Evolutionary conservation across 2,797 vertebrate species (phyloP).

Genomic region (Phylloscopus collybita): DNA sequence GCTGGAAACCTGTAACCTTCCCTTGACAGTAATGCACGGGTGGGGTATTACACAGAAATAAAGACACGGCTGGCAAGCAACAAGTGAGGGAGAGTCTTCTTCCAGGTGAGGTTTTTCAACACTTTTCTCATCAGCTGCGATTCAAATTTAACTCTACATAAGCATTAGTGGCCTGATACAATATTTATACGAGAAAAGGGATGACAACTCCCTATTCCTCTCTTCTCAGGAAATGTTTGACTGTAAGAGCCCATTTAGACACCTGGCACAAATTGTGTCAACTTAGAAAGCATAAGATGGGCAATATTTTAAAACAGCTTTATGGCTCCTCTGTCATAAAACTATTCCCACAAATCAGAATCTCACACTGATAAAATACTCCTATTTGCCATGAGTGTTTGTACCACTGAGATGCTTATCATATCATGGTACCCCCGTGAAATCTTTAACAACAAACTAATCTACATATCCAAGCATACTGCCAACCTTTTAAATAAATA

Average conservation of each 20-base stretch:
- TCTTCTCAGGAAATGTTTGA: neutral
- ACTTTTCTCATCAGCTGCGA: neutral
- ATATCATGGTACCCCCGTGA: rapidly evolving
- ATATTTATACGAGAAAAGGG: neutral
- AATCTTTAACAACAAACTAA: neutral
- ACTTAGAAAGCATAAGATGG: neutral
- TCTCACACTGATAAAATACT: neutral
- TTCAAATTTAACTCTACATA: neutral
- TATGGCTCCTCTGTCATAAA: neutral
- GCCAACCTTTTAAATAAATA: too few relatives aligned
- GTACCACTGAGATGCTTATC: neutral
- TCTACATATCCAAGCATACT: too few relatives aligned
- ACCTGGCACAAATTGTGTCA: neutral
- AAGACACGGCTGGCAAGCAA: neutral
- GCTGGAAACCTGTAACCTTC: neutral
- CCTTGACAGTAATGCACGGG: neutral
- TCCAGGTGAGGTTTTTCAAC: neutral
- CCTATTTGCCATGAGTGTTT: neutral
- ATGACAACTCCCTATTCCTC: neutral
- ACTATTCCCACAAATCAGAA: neutral
- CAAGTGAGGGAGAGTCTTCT: neutral
- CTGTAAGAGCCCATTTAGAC: neutral
- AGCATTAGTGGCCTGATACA: neutral
- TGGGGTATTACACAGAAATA: neutral
- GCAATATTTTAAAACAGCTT: neutral